These are phyloP conservation scores for Neelides sp. DNA, from an alignment of 1,140 invertebrate genomes.

Conservation along the genomic window DNA sequence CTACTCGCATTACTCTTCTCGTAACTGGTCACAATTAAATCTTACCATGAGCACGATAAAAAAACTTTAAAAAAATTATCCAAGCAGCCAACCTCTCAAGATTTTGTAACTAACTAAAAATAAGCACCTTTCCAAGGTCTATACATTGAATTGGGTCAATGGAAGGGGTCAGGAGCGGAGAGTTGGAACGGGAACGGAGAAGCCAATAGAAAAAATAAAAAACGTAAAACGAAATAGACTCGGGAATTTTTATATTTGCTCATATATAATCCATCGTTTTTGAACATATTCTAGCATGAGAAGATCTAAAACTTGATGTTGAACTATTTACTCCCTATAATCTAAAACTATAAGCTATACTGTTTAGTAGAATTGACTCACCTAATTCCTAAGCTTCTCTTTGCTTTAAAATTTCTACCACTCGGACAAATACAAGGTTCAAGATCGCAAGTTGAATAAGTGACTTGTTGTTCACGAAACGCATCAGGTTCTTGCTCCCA, in stretches of 20 bases:
- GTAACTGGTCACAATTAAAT: too few relatives aligned
- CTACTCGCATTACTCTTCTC: too few relatives aligned
- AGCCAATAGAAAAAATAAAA: too few relatives aligned
- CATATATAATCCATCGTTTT: not conserved
- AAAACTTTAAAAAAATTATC: too few relatives aligned
- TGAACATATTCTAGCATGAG: not conserved
- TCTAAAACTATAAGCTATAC: not conserved
- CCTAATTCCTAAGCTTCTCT: conserved; percentile 5
- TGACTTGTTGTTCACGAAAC: conserved; percentile 36
- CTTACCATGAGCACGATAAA: too few relatives aligned
- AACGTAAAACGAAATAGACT: not conserved
- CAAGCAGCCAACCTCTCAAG: too few relatives aligned
- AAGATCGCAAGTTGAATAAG: conserved; percentile 21
- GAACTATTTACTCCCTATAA: not conserved
- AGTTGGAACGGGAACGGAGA: too few relatives aligned
- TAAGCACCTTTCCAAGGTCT: too few relatives aligned
- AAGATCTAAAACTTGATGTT: not conserved
- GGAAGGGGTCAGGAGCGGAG: too few relatives aligned
- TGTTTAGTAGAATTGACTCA: not conserved
- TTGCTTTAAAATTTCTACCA: conserved; percentile 16
- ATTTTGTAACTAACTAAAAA: too few relatives aligned
- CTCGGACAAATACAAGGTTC: conserved; percentile 9
- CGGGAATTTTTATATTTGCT: not conserved
- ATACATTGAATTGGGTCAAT: too few relatives aligned
- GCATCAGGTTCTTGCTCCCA: conserved; percentile 54